Conservation (phyloP, 1,140 invertebrate species). For the Drosophila prosaltans region DNA sequence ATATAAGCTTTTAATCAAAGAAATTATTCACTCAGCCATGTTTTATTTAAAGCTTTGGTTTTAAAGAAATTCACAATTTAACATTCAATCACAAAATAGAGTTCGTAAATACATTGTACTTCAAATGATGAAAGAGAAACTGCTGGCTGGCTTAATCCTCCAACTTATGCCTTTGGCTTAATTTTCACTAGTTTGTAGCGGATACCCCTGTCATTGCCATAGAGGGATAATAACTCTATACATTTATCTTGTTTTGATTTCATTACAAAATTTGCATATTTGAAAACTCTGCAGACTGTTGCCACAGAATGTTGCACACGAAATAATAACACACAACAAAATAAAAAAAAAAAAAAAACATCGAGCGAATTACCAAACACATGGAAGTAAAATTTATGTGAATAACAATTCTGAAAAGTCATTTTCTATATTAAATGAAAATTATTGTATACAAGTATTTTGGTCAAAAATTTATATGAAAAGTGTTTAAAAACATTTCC, state of each 20-base stretch:
- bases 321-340: background rate
- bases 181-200: background rate
- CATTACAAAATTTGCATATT: conserved; percentile 33
- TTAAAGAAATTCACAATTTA: too few species aligned
- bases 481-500: conserved; percentile 50
- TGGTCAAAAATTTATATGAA: conserved; percentile 42
- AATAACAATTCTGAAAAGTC: conserved; percentile 36
- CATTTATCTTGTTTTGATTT: conserved; percentile 32
- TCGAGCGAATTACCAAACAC: background rate
- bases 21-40: too few species aligned
- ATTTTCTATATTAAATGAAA: conserved; percentile 21
- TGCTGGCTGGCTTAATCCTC: background rate
- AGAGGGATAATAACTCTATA: conserved; percentile 6
- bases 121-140: background rate
- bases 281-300: conserved; percentile 15
- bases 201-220: background rate
- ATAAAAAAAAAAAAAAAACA: conserved; percentile 1
- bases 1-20: too few species aligned
- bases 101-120: too few species aligned
- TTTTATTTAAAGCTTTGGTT: too few species aligned
- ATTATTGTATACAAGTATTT: conserved; percentile 11
- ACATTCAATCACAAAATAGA: too few species aligned
- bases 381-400: conserved; percentile 21
- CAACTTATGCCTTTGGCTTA: background rate
- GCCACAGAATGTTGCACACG: conserved; percentile 5